Base-by-base conservation (phyloP, 2,113 vertebrate genomes). In the Zosterops japonicus region DNA sequence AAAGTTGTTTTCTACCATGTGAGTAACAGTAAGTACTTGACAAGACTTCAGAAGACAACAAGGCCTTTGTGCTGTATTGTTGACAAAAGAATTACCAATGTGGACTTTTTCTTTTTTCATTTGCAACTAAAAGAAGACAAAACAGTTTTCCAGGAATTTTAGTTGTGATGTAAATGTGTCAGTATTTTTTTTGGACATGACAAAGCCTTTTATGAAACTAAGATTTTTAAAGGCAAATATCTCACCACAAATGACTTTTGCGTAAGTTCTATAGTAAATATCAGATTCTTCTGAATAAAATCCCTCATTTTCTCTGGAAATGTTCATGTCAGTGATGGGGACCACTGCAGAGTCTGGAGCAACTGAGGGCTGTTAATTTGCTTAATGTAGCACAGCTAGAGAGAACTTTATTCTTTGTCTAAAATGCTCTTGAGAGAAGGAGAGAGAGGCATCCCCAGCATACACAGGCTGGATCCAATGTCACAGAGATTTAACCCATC, bases 61-160 rank as follows among this genome's bases (percentile, higher is more conserved):
- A 90, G 55, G 39, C 29, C 19, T 95, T 93, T 94, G 47, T 85
- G 63, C 39, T 93, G 42, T 70, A 65, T 65, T 93, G 81, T 83
- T 93, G 82, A 91, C 78, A 80, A 91, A 94, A 85, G 61, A 76
- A 80, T 76, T 94, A 59, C 75, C 28, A 90, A 42, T 50, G 83
- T 50, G 61, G 75, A 67, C 24, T 59, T 67, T 85, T 93, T 93
- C 36, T 93, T 80, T 33, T 90, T 69, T 83, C 63, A 42, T 72
- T 93, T 91, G 55, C 67, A 93, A 50, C 81, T 85, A 79, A 59
- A 42, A 93, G 79, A 86, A 86, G 71, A 89, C 50, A 4, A 87
- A 93, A 74, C 27, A 80, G 46, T 74, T 94, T 96, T 95, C 90
- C 68, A 91, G 50, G 82, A 95, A 91, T 83, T 90, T 68, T 92